Percentiles rank a stretch among this genome's conserved stretches.
These are phyloP conservation scores for Meloidogyne hapla DNA, from an alignment of 1,140 invertebrate species.

Conservation along the genomic window DNA sequence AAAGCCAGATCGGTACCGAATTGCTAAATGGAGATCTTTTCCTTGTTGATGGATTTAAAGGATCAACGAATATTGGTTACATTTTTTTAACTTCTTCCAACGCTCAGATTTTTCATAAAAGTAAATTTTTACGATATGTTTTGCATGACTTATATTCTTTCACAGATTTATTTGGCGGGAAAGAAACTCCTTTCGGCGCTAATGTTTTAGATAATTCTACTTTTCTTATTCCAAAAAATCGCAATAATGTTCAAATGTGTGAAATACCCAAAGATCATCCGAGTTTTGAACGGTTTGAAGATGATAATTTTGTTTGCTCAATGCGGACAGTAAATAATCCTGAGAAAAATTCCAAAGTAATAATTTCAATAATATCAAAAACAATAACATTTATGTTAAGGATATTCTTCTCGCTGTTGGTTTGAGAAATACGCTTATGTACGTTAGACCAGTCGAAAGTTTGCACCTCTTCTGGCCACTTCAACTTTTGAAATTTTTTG, in stretches of 20 bases:
- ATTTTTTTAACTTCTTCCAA: constrained; percentile 41
- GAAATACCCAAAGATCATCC: constrained; percentile 32
- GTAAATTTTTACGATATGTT: too few species aligned
- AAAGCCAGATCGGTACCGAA: constrained; percentile 22
- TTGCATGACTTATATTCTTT: too few species aligned
- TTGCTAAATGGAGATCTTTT: constrained; percentile 38
- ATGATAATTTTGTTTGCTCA: constrained; percentile 47
- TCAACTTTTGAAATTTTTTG: constrained; percentile 51
- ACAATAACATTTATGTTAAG: constrained; percentile 14
- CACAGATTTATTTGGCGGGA: constrained; percentile 38
- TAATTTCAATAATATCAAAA: neutral
- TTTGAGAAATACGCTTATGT: constrained; percentile 46
- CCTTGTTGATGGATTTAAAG: constrained; percentile 46
- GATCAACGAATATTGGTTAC: constrained; percentile 41
- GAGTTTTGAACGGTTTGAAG: constrained; percentile 35
- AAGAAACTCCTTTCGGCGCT: constrained; percentile 23
- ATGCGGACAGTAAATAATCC: constrained; percentile 40
- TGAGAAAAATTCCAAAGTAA: constrained; percentile 31
- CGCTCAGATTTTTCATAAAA: constrained; percentile 39
- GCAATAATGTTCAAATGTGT: constrained; percentile 32
- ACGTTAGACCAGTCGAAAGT: constrained; percentile 43
- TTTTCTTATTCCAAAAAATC: neutral
- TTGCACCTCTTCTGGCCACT: constrained; percentile 38
- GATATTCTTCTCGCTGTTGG: constrained; percentile 49
- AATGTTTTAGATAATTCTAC: constrained; percentile 36